phyloP scores from a whole-genome alignment of 2,888 invertebrate species.

The Drepanosiphum platanoidis region DNA sequence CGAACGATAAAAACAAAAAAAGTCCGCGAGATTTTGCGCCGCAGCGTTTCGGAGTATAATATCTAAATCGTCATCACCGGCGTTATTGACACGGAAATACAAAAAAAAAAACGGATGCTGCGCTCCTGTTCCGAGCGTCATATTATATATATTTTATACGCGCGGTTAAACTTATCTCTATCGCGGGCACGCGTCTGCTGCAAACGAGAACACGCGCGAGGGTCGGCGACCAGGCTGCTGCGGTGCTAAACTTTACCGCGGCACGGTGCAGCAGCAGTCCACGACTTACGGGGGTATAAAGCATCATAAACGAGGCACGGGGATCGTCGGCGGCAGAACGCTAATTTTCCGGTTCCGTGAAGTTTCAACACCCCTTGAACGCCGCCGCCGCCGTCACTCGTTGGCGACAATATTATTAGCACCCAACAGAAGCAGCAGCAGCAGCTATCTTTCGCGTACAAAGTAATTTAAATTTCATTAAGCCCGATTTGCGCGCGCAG shows the following conservation, averaged over 20 bases:
- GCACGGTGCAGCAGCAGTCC: too few species aligned
- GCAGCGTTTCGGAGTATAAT: background rate
- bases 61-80: background rate
- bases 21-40: background rate
- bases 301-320: background rate
- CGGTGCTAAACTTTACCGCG: conserved; percentile 1
- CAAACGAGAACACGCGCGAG: background rate
- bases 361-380: conserved; percentile 29
- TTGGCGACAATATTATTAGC: conserved; percentile 19
- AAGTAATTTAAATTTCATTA: conserved; percentile 43
- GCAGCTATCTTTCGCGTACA: background rate
- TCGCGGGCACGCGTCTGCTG: background rate
- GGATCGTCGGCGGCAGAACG: conserved; percentile 19
- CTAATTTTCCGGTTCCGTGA: conserved; percentile 33
- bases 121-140: background rate
- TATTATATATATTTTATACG: background rate
- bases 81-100: conserved; percentile 7
- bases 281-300: background rate
- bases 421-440: background rate
- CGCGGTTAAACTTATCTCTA: too few species aligned
- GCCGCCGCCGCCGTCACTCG: background rate
- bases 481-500: background rate
- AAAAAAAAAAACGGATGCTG: too few species aligned
- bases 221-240: background rate
- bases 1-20: background rate